Percentiles rank a stretch among this genome's conserved stretches.
Evolutionary conservation across 2,113 vertebrate species (phyloP).

Genomic region (Chrysemys picta): DNA sequence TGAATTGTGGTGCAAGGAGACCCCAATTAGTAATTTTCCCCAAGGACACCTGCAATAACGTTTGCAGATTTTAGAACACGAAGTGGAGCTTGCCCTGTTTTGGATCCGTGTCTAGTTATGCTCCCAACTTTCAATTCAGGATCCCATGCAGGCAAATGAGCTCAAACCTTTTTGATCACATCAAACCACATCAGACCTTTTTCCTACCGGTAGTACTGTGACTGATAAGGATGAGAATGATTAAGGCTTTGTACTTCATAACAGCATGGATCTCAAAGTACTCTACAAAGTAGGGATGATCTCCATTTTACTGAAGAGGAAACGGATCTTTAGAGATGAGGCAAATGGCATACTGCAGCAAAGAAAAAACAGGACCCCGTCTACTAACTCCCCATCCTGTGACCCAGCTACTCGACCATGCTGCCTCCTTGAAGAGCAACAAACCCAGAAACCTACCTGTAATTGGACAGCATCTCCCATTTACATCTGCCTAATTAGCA

Average conservation of each 20-base stretch:
- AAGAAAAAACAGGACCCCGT: background rate
- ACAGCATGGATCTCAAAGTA: background rate
- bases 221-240: background rate
- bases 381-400: background rate
- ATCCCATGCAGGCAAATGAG: background rate
- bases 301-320: background rate
- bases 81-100: background rate
- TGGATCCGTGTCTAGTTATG: background rate
- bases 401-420: rapidly evolving
- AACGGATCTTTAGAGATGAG: background rate
- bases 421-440: background rate
- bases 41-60: background rate
- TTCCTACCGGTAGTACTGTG: background rate
- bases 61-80: background rate
- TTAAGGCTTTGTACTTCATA: background rate
- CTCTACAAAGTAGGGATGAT: background rate
- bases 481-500: background rate
- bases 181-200: background rate
- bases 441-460: background rate
- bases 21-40: rapidly evolving
- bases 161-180: background rate
- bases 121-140: background rate
- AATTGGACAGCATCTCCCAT: background rate
- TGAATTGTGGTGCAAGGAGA: background rate
- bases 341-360: background rate